Evolutionary conservation across 2,888 invertebrate species (phyloP), one percentile per base, ranked within the genome.

Genomic region (Odontocerum albicorne): DNA sequence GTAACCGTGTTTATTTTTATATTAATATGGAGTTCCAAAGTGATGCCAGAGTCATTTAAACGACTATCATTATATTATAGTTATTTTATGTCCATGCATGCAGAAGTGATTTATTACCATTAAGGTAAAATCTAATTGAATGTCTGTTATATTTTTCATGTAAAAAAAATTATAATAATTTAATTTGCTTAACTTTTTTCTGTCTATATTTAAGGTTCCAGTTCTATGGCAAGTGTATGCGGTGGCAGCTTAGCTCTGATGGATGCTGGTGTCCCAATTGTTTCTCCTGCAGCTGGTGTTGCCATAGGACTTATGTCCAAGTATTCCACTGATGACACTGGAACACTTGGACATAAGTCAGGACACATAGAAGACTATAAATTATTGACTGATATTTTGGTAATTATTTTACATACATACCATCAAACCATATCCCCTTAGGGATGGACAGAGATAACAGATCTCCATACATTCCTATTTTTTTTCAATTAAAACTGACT

Each of bases 221-320:
- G 97, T 51, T 98, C 98, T 0, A 99, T 99, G 99, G 99, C 99
- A 13, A 90, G 95, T 13, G 89, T 97, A 3, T 99, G 98, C 73
- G 97, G 90, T 0, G 98, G 98, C 0, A 92, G 92, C 61, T 73
- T 99, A 63, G 98, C 99, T 0, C 75, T 99, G 21, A 83, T 96
- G 85, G 98, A 99, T 77, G 98, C 98, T 6, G 98, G 99, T 0
- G 92, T 99, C 3, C 85, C 88, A 1, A 77, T 98, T 42, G 67
- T 77, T 1, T 75, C 84, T 6, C 79, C 92, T 2, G 93, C 88
- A 1, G 96, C 96, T 1, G 99, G 99, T 1, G 94, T 99, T 1
- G 99, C 99, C 3, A 84, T 99, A 13, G 99, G 99, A 0, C 79
- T 99, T 32, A 78, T 98, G 2, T 85, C 91, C 1, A 77, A 81